phyloP scores from a whole-genome alignment of 2,113 vertebrate species.

The Muntiacus muntjak region DNA sequence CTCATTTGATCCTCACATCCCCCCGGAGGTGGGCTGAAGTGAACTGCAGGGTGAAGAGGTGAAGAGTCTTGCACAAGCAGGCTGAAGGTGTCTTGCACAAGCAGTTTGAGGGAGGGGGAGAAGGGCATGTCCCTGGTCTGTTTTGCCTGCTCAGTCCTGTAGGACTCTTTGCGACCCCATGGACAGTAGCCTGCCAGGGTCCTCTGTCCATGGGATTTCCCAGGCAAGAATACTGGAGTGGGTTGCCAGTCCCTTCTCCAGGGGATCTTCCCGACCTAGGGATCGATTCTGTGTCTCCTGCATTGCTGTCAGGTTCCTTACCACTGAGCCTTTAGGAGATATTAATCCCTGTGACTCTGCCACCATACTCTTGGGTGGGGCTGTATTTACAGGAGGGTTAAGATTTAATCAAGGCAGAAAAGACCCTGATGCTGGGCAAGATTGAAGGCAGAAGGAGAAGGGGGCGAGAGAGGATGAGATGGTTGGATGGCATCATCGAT shows the following conservation, averaged over 20 bases:
- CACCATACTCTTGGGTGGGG: neutral
- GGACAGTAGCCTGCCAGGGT: neutral
- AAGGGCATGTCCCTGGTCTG: neutral
- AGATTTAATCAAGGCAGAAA: constrained; percentile 17
- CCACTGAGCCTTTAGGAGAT: neutral
- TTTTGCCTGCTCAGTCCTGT: neutral
- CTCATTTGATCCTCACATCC: neutral
- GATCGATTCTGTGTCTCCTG: neutral
- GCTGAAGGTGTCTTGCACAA: neutral
- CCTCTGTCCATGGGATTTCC: neutral
- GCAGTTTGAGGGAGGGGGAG: neutral
- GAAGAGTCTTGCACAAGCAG: neutral
- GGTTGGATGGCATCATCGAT: neutral
- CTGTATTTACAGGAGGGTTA: neutral
- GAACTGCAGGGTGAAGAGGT: neutral
- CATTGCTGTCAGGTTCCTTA: neutral
- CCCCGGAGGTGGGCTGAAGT: neutral
- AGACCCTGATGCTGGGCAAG: neutral
- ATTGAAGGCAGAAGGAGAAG: neutral
- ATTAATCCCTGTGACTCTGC: neutral
- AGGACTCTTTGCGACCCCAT: neutral
- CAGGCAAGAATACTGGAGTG: neutral
- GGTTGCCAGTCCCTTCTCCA: neutral
- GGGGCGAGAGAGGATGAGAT: neutral
- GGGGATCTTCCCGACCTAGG: neutral